Evolutionary conservation across 23 tunicate genomes (phyloP).

Genomic region (Ciona savignyi): DNA sequence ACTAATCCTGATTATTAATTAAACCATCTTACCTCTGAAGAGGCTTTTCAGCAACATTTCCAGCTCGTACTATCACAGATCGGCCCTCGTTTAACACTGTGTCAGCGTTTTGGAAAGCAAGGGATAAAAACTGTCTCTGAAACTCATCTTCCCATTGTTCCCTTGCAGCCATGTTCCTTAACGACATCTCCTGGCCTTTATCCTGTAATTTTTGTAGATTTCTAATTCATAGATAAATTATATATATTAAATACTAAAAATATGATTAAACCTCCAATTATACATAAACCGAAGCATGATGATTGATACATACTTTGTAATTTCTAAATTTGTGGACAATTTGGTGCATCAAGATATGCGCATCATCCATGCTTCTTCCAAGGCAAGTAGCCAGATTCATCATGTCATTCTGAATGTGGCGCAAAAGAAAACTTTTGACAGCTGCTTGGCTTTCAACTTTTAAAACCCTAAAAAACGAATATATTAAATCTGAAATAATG

Average conservation of each 20-base stretch:
- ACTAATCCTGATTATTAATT: background rate
- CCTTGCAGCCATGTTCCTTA: conserved; percentile 14
- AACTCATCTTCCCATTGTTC: conserved; percentile 46
- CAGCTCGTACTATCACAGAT: conserved; percentile 17
- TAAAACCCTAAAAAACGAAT: background rate
- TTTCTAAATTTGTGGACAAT: conserved; percentile 19
- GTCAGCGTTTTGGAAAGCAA: conserved; percentile 28
- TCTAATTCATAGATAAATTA: too few relatives aligned
- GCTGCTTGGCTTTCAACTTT: conserved; percentile 8
- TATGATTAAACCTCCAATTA: too few relatives aligned
- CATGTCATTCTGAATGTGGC: conserved; percentile 23
- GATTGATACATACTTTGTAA: conserved; percentile 7
- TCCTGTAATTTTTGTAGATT: too few relatives aligned
- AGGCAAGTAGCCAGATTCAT: conserved; percentile 21
- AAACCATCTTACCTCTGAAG: conserved; percentile 25
- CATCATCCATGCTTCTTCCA: conserved; percentile 36
- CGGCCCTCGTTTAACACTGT: conserved; percentile 14
- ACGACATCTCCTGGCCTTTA: too few relatives aligned
- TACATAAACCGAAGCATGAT: too few relatives aligned
- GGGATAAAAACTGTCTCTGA: conserved; percentile 30
- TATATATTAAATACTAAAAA: too few relatives aligned
- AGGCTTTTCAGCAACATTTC: conserved; percentile 29
- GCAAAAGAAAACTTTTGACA: conserved; percentile 2
- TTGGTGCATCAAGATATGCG: conserved; percentile 26
- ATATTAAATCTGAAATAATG: background rate